phyloP scores from a whole-genome alignment of 2,797 vertebrate genomes.

The Onychomys torridus region DNA sequence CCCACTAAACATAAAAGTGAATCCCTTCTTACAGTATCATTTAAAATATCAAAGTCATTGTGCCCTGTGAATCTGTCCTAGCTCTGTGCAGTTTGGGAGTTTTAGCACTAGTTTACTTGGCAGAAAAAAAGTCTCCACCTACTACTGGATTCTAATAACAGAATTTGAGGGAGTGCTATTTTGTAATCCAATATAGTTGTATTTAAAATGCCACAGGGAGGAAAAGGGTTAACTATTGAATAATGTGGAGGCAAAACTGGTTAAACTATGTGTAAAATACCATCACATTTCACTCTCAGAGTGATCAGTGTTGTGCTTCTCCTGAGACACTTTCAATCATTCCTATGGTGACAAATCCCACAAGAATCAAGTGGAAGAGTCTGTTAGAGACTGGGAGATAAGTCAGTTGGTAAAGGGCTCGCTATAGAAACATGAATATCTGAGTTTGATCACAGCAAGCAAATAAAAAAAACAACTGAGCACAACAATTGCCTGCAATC shows the following conservation, averaged over 20 bases:
- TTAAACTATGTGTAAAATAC: neutral
- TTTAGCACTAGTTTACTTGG: conserved; percentile 53
- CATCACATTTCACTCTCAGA: neutral
- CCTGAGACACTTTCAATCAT: neutral
- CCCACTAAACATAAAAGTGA: conserved; percentile 8
- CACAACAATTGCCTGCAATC: neutral
- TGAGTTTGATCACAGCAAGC: neutral
- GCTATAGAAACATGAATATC: neutral
- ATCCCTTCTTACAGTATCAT: neutral
- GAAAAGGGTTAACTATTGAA: conserved; percentile 28
- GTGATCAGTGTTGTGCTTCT: neutral
- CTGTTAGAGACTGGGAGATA: neutral
- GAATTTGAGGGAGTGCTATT: conserved; percentile 56
- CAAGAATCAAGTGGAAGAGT: neutral
- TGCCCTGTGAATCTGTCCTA: conserved; percentile 24
- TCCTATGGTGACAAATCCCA: neutral
- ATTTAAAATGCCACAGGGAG: conserved; percentile 40
- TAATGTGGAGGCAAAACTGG: neutral
- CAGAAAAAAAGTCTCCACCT: conserved; percentile 69
- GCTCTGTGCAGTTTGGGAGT: conserved; percentile 22
- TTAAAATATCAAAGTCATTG: conserved; percentile 49
- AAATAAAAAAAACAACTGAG: neutral
- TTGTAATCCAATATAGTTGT: conserved; percentile 40
- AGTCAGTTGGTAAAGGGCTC: neutral
- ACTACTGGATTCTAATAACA: conserved; percentile 73